Percentiles rank a stretch among this genome's conserved stretches.
phyloP scores from a whole-genome alignment of 2,888 invertebrate genomes.

The Lepidocyrtoides sp. region DNA sequence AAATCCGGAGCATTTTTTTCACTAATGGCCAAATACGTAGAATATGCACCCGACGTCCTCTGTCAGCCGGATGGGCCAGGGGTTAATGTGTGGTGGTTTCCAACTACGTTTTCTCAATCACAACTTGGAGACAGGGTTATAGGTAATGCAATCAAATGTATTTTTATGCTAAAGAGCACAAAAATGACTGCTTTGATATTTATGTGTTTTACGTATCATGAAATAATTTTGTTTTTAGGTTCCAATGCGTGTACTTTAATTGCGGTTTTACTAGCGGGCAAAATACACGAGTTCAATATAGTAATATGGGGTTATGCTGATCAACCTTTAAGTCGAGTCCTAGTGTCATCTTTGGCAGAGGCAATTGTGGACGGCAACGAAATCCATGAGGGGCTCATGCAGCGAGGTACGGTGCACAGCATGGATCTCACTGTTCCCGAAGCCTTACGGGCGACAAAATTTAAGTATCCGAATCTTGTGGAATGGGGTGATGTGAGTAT shows the following conservation, averaged over 20 bases:
- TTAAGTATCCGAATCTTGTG: conserved; percentile 81
- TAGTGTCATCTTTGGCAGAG: conserved; percentile 84
- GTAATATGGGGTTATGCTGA: conserved; percentile 82
- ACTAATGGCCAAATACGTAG: conserved; percentile 83
- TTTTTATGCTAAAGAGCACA: not conserved
- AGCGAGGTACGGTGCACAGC: conserved; percentile 78
- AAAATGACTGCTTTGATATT: not conserved
- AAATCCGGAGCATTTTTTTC: too few species aligned
- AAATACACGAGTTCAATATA: conserved; percentile 82
- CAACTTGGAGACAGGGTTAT: conserved; percentile 84
- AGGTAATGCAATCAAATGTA: conserved; percentile 66
- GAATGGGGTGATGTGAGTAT: conserved; percentile 82
- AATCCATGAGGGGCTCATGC: conserved; percentile 81
- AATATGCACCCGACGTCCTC: conserved; percentile 83
- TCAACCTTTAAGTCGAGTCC: conserved; percentile 82
- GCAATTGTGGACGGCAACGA: conserved; percentile 85
- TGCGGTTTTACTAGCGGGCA: conserved; percentile 79
- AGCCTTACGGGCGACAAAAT: conserved; percentile 80
- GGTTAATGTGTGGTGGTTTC: conserved; percentile 83
- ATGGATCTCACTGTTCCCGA: conserved; percentile 83
- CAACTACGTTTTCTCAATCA: conserved; percentile 83
- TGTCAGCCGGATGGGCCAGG: conserved; percentile 77
- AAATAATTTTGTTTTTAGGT: conserved; percentile 71
- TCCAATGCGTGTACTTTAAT: conserved; percentile 85
- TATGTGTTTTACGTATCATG: not conserved